These are phyloP conservation scores for Himalopsyche phryganea DNA, from an alignment of 1,140 invertebrate species.

Conservation along the genomic window DNA sequence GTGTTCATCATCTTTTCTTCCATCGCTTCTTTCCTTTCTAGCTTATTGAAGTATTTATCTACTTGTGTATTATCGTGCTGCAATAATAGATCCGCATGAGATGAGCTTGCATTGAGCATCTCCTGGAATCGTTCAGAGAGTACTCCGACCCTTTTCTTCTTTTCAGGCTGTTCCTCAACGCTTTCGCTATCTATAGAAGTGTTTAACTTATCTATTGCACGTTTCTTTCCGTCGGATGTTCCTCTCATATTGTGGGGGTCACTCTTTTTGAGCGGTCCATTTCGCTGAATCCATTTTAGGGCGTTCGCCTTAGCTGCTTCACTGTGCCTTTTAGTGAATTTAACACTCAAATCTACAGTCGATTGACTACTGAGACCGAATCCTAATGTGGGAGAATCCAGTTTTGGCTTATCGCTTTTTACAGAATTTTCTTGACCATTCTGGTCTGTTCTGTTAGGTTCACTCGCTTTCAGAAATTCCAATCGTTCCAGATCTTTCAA, in stretches of 20 bases:
- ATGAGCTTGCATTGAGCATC: constrained; percentile 75
- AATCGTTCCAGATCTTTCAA: constrained; percentile 60
- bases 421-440: neutral
- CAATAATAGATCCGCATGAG: constrained; percentile 72
- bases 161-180: constrained; percentile 48
- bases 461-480: constrained; percentile 49
- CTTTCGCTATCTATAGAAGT: constrained; percentile 45
- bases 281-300: constrained; percentile 61
- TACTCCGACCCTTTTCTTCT: constrained; percentile 45
- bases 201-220: constrained; percentile 51
- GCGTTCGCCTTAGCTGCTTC: constrained; percentile 65
- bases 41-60: constrained; percentile 82
- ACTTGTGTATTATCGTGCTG: constrained; percentile 69
- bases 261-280: constrained; percentile 61
- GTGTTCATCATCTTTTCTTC: constrained; percentile 90
- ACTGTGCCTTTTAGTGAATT: constrained; percentile 54
- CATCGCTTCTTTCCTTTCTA: constrained; percentile 87
- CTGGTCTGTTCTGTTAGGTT: constrained; percentile 14
- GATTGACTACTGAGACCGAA: constrained; percentile 48
- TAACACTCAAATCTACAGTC: constrained; percentile 60
- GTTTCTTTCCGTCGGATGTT: constrained; percentile 55
- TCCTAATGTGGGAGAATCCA: constrained; percentile 40
- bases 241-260: constrained; percentile 67
- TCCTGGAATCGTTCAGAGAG: constrained; percentile 70
- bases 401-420: neutral